Conservation (phyloP, 2,797 vertebrate species). For the Danio jaintianensis region DNA sequence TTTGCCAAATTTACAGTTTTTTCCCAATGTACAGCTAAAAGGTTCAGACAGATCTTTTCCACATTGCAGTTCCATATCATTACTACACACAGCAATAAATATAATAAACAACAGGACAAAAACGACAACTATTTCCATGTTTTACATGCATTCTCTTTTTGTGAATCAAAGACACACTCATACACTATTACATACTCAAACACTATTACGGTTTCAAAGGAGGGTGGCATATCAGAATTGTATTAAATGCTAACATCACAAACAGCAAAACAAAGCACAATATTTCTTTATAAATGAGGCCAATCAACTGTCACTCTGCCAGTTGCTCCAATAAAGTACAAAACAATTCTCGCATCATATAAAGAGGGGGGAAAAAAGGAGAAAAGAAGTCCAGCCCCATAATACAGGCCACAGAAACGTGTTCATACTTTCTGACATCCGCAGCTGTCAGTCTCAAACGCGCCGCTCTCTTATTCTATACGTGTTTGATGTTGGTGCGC, state of each 20-base stretch:
- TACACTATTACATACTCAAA: too few species aligned
- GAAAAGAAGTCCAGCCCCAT: slow-evolving; percentile 13
- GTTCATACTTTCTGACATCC: slow-evolving; percentile 3
- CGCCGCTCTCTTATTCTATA: slow-evolving; percentile 13
- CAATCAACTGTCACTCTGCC: neutral
- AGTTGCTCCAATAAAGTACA: neutral
- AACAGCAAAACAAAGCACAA: slow-evolving; percentile 9
- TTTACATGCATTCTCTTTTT: too few species aligned
- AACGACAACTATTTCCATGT: too few species aligned
- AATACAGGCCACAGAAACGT: neutral
- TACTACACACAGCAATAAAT: too few species aligned
- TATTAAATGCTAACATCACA: neutral
- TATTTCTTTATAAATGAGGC: neutral
- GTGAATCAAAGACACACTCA: too few species aligned
- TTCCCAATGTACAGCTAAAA: too few species aligned
- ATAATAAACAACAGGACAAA: too few species aligned
- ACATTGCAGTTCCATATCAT: too few species aligned
- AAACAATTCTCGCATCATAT: neutral
- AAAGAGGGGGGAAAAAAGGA: slow-evolving; percentile 4
- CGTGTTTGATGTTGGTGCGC: slow-evolving; percentile 24
- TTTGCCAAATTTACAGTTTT: too few species aligned
- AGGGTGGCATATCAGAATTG: neutral
- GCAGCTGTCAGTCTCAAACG: slow-evolving; percentile 1
- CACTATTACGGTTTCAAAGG: too few species aligned
- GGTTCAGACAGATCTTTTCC: too few species aligned